Evolutionary conservation across 2,113 vertebrate genomes (phyloP).

Genomic region (Platysteira castanea): DNA sequence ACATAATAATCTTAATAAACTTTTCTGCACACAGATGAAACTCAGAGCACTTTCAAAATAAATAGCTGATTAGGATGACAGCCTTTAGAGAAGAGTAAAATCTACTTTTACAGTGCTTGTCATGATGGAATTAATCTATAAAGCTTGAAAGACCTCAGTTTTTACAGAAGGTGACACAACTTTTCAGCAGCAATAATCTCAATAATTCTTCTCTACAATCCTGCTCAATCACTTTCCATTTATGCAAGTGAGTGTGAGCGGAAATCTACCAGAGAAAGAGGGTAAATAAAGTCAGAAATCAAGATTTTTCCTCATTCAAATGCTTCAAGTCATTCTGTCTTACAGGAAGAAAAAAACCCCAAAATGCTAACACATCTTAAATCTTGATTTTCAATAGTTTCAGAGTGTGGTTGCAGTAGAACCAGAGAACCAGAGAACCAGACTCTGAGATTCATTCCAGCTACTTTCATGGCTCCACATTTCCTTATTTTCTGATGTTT

Average conservation of each 20-base stretch:
- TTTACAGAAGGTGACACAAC: background rate
- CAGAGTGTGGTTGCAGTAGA: background rate
- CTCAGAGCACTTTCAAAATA: background rate
- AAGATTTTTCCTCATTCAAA: background rate
- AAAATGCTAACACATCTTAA: background rate
- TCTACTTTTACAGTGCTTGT: background rate
- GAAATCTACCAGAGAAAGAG: background rate
- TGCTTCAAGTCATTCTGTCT: background rate
- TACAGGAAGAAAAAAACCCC: background rate
- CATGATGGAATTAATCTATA: background rate
- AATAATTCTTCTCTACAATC: background rate
- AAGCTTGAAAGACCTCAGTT: background rate
- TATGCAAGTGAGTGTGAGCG: background rate
- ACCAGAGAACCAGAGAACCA: background rate
- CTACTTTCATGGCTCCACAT: background rate
- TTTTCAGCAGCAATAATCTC: background rate
- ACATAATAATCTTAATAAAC: background rate
- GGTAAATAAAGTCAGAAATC: background rate
- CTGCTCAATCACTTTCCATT: background rate
- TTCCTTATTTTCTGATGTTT: background rate
- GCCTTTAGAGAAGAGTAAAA: background rate
- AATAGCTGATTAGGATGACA: background rate
- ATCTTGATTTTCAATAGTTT: background rate
- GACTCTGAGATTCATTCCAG: background rate
- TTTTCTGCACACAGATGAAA: background rate